A percentile compares a stretch with the other conserved stretches of the same genome.
Conservation (phyloP, 2,888 invertebrate genomes). For the Chironomus tentans region DNA sequence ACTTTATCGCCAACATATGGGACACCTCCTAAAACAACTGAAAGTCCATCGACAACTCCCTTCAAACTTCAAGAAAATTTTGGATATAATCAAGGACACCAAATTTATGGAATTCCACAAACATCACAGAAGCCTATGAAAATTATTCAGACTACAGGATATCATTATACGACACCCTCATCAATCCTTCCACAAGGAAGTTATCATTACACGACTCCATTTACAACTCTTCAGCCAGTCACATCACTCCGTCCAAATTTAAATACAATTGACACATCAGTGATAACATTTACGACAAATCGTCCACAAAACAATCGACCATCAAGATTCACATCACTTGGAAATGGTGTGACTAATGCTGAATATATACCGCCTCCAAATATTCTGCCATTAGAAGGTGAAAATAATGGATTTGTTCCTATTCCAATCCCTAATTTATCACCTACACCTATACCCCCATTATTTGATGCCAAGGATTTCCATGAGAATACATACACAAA, state of each 20-base stretch:
- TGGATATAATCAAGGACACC: neutral
- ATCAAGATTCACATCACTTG: slow-evolving; percentile 27
- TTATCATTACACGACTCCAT: neutral
- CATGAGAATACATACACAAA: slow-evolving; percentile 33
- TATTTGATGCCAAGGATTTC: slow-evolving; percentile 54
- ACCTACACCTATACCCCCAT: slow-evolving; percentile 50
- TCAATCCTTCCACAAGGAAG: neutral
- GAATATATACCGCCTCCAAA: slow-evolving; percentile 32
- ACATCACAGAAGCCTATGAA: neutral
- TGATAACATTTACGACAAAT: slow-evolving; percentile 16
- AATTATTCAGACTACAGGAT: neutral
- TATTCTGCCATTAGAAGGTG: slow-evolving; percentile 28
- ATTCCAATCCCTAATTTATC: slow-evolving; percentile 58
- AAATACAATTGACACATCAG: slow-evolving; percentile 21
- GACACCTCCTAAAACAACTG: neutral
- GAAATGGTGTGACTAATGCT: slow-evolving; percentile 29
- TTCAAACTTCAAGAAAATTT: neutral
- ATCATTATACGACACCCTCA: neutral
- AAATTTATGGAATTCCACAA: neutral
- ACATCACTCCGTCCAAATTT: neutral
- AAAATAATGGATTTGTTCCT: slow-evolving; percentile 37
- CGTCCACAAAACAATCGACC: slow-evolving; percentile 27
- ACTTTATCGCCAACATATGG: neutral
- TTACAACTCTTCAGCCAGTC: neutral
- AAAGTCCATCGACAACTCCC: neutral